Evolutionary conservation across 2,113 vertebrate genomes (phyloP), one percentile per base, ranked within the genome.

Genomic region (Sardina pilchardus): DNA sequence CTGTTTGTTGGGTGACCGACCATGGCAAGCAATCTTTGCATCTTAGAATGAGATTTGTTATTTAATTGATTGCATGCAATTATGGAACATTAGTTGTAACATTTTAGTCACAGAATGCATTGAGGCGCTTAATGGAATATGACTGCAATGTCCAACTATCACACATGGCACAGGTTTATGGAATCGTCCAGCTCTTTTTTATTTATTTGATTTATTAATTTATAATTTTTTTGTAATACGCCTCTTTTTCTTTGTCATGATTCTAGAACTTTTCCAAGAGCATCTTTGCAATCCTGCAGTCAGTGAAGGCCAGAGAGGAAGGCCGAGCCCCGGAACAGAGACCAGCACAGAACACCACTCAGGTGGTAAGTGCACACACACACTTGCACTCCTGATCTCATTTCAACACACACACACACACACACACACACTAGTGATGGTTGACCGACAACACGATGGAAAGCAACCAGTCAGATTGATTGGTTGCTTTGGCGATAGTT

Each of bases 281-380:
- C 92, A 99, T 99, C 90, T 99, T 99, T 95, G 97, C 98, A 81
- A 99, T 99, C 92, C 97, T 99, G 91, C 98, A 99, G 82, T 99
- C 98, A 0, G 98, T 99, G 67, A 99, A 99, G 95, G 98, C 98
- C 89, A 96, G 98, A 94, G 98, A 99, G 93, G 98, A 99, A 91
- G 98, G 98, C 0, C 95, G 98, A 83, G 98, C 97, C 2, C 97
- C 98, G 1, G 98, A 99, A 88, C 98, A 98, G 90, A 96, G 98
- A 91, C 98, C 97, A 17, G 94, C 96, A 87, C 97, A 96, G 85
- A 99, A 97, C 85, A 93, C 97, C 4, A 96, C 97, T 30, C 97
- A 98, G 78, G 95, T 96, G 94, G 98, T 99, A 94, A 96, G 95
- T 88, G 75, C 17, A 1, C 42, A 16, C 1, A 36, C 3, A 9